phyloP scores from a whole-genome alignment of 1,140 invertebrate genomes.

The Ostrea edulis region DNA sequence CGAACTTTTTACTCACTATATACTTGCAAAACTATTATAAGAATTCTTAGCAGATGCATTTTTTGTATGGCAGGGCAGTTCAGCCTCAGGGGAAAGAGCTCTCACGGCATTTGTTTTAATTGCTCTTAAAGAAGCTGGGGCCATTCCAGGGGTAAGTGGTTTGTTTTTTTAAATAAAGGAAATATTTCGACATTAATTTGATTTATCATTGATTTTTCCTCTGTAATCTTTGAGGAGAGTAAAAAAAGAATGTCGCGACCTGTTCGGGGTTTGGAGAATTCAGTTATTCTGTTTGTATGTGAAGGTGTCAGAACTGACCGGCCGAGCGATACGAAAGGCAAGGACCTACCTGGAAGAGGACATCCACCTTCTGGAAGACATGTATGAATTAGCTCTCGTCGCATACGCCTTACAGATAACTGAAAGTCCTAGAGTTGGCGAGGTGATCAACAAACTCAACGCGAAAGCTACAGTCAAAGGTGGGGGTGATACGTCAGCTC shows the following conservation, averaged over 20 bases:
- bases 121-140: slow-evolving; percentile 78
- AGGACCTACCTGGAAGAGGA: slow-evolving; percentile 49
- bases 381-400: slow-evolving; percentile 86
- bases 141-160: slow-evolving; percentile 48
- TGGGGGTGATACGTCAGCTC: neutral
- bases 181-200: neutral
- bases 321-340: slow-evolving; percentile 33
- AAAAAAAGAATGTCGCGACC: no score
- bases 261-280: no score
- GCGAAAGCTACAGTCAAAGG: neutral
- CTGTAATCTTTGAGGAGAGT: no score
- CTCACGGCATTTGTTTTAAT: slow-evolving; percentile 75
- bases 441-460: neutral
- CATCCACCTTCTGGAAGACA: slow-evolving; percentile 79
- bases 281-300: neutral
- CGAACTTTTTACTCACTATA: no score
- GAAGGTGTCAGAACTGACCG: slow-evolving; percentile 18
- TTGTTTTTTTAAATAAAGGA: no score
- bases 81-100: slow-evolving; percentile 77
- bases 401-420: slow-evolving; percentile 84
- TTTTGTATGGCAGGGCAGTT: slow-evolving; percentile 82
- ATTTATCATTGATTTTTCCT: neutral
- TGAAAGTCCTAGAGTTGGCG: slow-evolving; percentile 83
- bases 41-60: no score
- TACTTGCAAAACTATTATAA: no score